Evolutionary conservation across 2,113 vertebrate species (phyloP).

Genomic region (Larimichthys polyactis): DNA sequence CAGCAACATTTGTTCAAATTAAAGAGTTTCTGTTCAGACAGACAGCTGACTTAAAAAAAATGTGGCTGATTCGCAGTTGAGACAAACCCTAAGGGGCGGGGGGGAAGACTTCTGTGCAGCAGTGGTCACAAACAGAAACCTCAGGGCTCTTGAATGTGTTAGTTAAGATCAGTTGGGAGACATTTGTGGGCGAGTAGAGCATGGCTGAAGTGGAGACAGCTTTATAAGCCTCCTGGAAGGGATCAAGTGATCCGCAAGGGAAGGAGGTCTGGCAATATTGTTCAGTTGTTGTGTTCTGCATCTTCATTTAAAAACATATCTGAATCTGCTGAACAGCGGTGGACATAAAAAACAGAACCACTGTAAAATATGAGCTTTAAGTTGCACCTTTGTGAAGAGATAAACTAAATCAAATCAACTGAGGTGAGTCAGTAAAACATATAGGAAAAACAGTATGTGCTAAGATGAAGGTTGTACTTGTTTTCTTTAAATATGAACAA

Average conservation of each 20-base stretch:
- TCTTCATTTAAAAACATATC: background rate
- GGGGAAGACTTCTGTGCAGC: constrained; percentile 2
- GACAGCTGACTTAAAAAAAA: constrained; percentile 46
- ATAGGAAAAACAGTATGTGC: background rate
- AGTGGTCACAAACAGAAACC: constrained; percentile 47
- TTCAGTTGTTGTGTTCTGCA: background rate
- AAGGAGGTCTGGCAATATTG: background rate
- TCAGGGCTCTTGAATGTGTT: constrained; percentile 24
- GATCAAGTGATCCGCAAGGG: background rate
- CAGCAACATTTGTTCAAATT: constrained; percentile 32
- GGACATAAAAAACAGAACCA: background rate
- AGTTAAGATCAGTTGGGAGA: constrained; percentile 42
- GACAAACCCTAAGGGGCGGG: constrained; percentile 10
- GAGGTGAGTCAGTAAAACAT: background rate
- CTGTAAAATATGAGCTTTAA: background rate
- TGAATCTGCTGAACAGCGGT: background rate
- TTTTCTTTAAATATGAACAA: background rate
- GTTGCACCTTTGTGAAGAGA: background rate
- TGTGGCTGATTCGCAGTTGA: constrained; percentile 20
- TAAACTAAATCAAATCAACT: background rate
- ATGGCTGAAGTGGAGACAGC: background rate
- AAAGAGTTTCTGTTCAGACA: constrained; percentile 38
- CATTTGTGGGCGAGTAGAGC: constrained; percentile 18
- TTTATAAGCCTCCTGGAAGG: background rate
- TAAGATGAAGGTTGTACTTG: background rate